Percentiles rank a stretch among this genome's conserved stretches.
phyloP scores from a whole-genome alignment of 2,113 vertebrate genomes.

The Seriola rivoliana region DNA sequence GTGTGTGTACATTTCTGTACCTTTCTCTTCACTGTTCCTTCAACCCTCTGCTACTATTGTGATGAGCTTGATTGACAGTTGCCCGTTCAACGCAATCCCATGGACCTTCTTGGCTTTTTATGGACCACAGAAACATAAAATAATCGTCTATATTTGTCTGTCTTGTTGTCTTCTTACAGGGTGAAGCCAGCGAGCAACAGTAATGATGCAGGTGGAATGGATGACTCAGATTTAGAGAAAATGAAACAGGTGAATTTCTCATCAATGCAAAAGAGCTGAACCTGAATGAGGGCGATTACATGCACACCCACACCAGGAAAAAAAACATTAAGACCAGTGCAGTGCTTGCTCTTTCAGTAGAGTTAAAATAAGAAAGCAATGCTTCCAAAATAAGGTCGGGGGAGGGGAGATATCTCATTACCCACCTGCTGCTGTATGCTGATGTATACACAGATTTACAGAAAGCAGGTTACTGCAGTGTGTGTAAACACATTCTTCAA shows the following conservation, averaged over 20 bases:
- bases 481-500: background rate
- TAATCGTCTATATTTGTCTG: constrained; percentile 16
- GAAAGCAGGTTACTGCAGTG: background rate
- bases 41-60: constrained; percentile 26
- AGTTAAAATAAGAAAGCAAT: background rate
- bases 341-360: background rate
- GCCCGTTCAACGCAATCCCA: constrained; percentile 12
- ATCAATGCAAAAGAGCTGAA: background rate
- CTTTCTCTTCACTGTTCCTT: constrained; percentile 15
- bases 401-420: background rate
- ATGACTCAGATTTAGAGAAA: constrained; percentile 90
- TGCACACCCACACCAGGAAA: background rate
- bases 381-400: background rate
- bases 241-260: constrained; percentile 89
- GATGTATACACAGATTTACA: background rate
- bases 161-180: constrained; percentile 71
- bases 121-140: background rate
- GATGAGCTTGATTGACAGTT: constrained; percentile 9
- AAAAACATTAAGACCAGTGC: background rate
- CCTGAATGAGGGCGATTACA: background rate
- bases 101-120: constrained; percentile 10
- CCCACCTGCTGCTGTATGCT: background rate
- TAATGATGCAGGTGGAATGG: constrained; percentile 78
- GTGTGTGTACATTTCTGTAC: constrained; percentile 18
- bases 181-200: constrained; percentile 82